phyloP scores from a whole-genome alignment of 2,888 invertebrate genomes.

The Pyralis farinalis region DNA sequence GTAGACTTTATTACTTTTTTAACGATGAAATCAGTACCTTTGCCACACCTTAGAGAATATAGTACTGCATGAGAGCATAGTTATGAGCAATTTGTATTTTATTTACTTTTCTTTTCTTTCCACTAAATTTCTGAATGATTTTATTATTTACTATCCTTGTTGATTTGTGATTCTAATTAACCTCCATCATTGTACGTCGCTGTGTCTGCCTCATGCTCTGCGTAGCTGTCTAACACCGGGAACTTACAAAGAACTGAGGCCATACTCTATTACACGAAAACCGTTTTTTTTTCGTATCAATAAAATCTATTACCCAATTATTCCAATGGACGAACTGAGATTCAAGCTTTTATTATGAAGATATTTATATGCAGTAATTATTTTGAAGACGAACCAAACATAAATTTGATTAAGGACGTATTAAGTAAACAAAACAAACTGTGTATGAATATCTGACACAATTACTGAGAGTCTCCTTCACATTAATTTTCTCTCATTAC shows the following conservation, averaged over 20 bases:
- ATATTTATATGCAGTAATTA: constrained; percentile 21
- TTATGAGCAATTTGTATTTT: constrained; percentile 51
- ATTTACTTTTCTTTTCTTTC: constrained; percentile 38
- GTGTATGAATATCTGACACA: constrained; percentile 28
- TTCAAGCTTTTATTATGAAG: constrained; percentile 49
- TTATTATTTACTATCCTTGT: constrained; percentile 40
- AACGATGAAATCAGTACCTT: constrained; percentile 75
- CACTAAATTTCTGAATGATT: constrained; percentile 48
- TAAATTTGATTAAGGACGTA: neutral
- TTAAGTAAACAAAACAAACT: constrained; percentile 15
- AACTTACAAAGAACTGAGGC: constrained; percentile 59
- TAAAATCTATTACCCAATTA: constrained; percentile 4
- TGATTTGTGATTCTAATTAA: constrained; percentile 48
- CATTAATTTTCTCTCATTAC: constrained; percentile 12
- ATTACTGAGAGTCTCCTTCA: constrained; percentile 8
- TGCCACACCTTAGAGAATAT: constrained; percentile 80
- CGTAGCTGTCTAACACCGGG: constrained; percentile 48
- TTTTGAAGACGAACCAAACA: neutral
- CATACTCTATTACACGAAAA: constrained; percentile 26
- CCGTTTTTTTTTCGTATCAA: constrained; percentile 20
- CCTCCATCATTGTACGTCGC: constrained; percentile 61
- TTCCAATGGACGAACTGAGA: constrained; percentile 40
- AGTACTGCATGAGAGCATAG: constrained; percentile 68
- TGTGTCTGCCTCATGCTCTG: constrained; percentile 45
- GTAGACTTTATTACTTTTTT: constrained; percentile 62